Evolutionary conservation across 1,140 invertebrate species (phyloP).

Genomic region (Prorops nasuta): DNA sequence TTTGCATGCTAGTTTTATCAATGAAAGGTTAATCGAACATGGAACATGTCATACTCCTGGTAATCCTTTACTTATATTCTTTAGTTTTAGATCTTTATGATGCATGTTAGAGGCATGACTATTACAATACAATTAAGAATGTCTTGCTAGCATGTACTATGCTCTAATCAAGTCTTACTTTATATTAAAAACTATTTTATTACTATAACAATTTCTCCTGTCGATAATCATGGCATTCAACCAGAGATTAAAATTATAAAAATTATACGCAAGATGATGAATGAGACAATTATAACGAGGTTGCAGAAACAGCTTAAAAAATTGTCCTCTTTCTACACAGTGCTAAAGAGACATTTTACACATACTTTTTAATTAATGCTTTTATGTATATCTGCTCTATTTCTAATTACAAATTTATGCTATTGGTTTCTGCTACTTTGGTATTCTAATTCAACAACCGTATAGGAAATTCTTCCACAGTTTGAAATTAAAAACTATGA

Average conservation of each 20-base stretch:
- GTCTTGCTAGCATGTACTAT: constrained; percentile 49
- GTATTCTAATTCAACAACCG: constrained; percentile 21
- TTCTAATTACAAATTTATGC: too few relatives aligned
- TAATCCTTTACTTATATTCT: constrained; percentile 15
- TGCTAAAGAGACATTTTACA: too few relatives aligned
- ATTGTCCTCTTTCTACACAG: background rate
- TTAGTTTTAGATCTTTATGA: constrained; percentile 29
- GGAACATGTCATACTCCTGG: constrained; percentile 4
- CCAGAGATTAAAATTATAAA: constrained; percentile 15
- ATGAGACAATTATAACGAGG: constrained; percentile 1
- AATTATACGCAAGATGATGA: constrained; percentile 10
- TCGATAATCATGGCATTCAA: constrained; percentile 16
- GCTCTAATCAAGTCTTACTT: constrained; percentile 44
- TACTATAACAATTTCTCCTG: constrained; percentile 26
- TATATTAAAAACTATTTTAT: constrained; percentile 17
- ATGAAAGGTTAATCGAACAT: constrained; percentile 2
- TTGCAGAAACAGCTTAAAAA: constrained; percentile 18
- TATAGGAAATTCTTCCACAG: constrained; percentile 28
- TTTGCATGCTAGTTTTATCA: background rate
- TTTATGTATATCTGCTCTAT: too few relatives aligned
- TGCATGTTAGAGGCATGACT: constrained; percentile 43
- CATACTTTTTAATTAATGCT: too few relatives aligned
- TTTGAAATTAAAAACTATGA: constrained; percentile 53
- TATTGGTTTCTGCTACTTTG: constrained; percentile 38
- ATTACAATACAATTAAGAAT: constrained; percentile 32